Percentiles rank a stretch among this genome's conserved stretches.
Conservation (phyloP, 2,113 vertebrate genomes). For the Craseonycteris thonglongyai region DNA sequence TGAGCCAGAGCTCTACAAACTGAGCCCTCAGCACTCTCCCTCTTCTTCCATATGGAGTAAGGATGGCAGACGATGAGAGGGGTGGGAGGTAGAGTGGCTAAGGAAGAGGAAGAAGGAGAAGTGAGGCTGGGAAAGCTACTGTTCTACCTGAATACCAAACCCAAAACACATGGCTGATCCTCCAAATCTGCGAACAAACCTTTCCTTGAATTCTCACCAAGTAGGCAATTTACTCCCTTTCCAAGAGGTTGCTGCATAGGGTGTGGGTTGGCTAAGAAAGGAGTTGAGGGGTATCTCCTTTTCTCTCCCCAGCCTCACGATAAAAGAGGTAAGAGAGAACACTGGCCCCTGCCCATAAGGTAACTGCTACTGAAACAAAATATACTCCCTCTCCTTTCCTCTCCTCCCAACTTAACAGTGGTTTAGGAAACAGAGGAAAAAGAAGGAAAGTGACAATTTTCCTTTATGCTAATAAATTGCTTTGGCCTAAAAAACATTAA, state of each 20-base stretch:
- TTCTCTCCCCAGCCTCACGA: not conserved
- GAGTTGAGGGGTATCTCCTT: not conserved
- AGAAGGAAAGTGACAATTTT: conserved; percentile 54
- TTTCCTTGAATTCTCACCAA: not conserved
- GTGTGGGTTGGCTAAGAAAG: not conserved
- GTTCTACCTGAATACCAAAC: not conserved
- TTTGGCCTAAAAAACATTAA: conserved; percentile 62
- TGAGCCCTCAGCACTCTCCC: not conserved
- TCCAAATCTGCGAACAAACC: not conserved
- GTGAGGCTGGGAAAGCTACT: not conserved
- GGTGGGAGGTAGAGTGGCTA: not conserved
- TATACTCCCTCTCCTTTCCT: not conserved
- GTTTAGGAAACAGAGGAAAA: conserved; percentile 51
- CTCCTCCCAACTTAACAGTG: conserved; percentile 37
- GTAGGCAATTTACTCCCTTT: not conserved
- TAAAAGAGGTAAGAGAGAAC: not conserved
- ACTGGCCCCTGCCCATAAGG: not conserved
- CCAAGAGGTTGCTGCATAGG: not conserved
- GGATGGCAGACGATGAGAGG: not conserved
- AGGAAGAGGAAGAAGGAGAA: not conserved
- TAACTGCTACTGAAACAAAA: conserved; percentile 23
- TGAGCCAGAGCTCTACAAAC: not conserved
- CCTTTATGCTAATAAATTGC: conserved; percentile 66
- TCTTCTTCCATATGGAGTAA: not conserved
- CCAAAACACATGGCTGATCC: not conserved